Evolutionary conservation across 1,140 invertebrate species (phyloP).

Genomic region (Bilobella aurantiaca): DNA sequence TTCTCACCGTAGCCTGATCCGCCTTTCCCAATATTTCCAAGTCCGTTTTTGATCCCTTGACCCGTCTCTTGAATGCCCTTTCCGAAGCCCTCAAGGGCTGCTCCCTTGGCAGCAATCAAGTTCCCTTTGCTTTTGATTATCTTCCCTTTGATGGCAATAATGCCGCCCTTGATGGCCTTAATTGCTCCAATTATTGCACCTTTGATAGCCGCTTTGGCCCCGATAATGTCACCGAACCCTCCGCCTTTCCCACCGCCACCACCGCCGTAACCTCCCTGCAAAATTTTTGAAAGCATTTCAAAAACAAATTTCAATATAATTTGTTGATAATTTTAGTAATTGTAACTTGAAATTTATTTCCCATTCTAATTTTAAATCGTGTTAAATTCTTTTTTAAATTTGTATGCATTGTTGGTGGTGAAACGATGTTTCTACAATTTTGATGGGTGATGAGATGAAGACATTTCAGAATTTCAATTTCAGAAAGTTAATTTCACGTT

Average conservation of each 20-base stretch:
- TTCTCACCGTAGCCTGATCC: conserved; percentile 29
- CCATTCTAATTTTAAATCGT: no score
- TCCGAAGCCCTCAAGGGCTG: conserved; percentile 47
- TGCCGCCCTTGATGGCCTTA: conserved; percentile 71
- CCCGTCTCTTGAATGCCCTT: conserved; percentile 28
- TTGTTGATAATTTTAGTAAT: no score
- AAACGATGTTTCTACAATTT: no score
- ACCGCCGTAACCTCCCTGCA: conserved; percentile 2
- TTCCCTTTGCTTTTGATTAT: conserved; percentile 70
- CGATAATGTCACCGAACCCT: conserved; percentile 26
- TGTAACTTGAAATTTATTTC: no score
- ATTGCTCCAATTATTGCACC: conserved; percentile 51
- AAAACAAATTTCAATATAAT: not conserved
- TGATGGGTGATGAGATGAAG: no score
- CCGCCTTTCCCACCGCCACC: conserved; percentile 12
- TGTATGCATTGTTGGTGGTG: no score
- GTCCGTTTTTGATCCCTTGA: conserved; percentile 29
- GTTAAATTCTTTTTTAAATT: no score
- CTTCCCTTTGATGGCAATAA: conserved; percentile 70
- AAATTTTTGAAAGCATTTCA: not conserved
- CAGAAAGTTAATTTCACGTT: no score
- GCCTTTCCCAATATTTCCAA: conserved; percentile 23
- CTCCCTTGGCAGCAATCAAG: conserved; percentile 59
- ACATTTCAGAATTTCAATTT: no score
- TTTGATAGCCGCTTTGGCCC: conserved; percentile 33